Percentiles rank a stretch among this genome's conserved stretches.
Evolutionary conservation across 2,113 vertebrate species (phyloP).

Genomic region (Megaceryle torquata): DNA sequence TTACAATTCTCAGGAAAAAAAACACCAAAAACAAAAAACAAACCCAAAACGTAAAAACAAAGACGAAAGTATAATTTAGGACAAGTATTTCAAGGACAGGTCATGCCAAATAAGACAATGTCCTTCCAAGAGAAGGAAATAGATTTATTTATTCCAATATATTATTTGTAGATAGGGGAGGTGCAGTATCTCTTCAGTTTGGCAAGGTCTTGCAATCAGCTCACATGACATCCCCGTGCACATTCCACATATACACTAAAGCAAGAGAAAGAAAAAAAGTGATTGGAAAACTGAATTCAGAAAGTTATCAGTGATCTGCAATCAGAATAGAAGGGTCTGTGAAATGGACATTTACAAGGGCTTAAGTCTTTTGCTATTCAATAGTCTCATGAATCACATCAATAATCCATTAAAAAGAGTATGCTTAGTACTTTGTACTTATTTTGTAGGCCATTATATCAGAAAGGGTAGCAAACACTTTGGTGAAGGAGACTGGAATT

Average conservation of each 20-base stretch:
- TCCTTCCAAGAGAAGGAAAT: background rate
- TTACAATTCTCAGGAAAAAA: background rate
- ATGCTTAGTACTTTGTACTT: background rate
- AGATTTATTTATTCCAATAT: background rate
- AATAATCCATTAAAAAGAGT: background rate
- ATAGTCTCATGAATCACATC: background rate
- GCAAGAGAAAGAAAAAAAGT: background rate
- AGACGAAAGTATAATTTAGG: background rate
- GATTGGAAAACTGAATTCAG: background rate
- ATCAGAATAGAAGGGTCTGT: background rate
- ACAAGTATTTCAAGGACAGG: background rate
- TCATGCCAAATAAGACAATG: background rate
- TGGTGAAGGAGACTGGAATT: background rate
- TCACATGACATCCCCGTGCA: background rate
- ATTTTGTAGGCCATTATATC: background rate
- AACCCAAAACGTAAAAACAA: background rate
- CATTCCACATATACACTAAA: background rate
- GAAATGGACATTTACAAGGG: background rate
- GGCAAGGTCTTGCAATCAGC: background rate
- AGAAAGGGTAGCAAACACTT: background rate
- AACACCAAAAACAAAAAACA: background rate
- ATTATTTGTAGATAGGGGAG: background rate
- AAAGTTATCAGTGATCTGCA: background rate
- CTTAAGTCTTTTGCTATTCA: background rate
- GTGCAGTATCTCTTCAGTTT: background rate